Evolutionary conservation across 2,888 invertebrate genomes (phyloP).

Genomic region (Beris chalybata): DNA sequence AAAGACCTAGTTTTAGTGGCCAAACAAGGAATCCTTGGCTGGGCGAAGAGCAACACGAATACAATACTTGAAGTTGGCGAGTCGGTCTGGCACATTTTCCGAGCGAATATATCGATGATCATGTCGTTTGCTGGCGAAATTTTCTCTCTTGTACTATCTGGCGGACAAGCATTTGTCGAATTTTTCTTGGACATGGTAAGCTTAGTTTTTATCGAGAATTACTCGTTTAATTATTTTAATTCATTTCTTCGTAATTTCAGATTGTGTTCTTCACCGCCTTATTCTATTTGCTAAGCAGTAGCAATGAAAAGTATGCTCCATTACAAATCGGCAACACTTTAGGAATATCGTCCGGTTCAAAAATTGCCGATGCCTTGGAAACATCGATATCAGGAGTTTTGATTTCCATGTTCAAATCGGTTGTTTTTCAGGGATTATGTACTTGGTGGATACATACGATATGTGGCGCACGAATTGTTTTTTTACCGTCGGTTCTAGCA

Average conservation of each 20-base stretch:
- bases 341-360: constrained; percentile 75
- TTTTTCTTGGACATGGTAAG: constrained; percentile 80
- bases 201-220: constrained; percentile 28
- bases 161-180: constrained; percentile 87
- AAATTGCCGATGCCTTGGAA: constrained; percentile 81
- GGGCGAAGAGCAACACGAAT: constrained; percentile 88
- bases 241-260: constrained; percentile 58
- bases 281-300: constrained; percentile 91
- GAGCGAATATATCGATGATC: constrained; percentile 86
- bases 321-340: constrained; percentile 83
- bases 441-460: constrained; percentile 97
- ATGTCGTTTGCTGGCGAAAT: constrained; percentile 84
- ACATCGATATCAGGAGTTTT: constrained; percentile 93
- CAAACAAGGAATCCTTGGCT: constrained; percentile 69
- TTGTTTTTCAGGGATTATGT: constrained; percentile 95
- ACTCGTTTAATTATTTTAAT: neutral
- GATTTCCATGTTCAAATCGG: constrained; percentile 94
- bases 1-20: constrained; percentile 57
- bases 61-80: constrained; percentile 84
- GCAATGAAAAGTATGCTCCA: constrained; percentile 86
- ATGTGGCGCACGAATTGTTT: constrained; percentile 92
- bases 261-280: constrained; percentile 95
- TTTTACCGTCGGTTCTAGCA: constrained; percentile 85
- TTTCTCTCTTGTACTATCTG: constrained; percentile 82
- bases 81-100: constrained; percentile 86